Conservation (phyloP, 2,797 vertebrate genomes). For the Lepidocolaptes lacrymiger region DNA sequence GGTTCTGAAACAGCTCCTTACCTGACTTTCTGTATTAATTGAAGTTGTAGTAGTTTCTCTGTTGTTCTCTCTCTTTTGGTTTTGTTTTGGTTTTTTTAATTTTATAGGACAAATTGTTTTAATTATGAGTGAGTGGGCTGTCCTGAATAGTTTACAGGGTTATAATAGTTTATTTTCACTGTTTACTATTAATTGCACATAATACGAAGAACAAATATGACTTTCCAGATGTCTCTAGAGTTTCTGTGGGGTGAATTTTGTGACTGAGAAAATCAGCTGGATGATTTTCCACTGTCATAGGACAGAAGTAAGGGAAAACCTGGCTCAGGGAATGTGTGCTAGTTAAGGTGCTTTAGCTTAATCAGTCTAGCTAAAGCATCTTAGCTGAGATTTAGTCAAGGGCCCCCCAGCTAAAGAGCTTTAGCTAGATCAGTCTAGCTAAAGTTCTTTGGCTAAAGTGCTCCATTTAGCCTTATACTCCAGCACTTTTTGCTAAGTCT, state of each 20-base stretch:
- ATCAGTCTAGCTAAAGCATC: conserved; percentile 27
- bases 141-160: background rate
- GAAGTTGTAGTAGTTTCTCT: background rate
- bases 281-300: background rate
- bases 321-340: background rate
- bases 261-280: background rate
- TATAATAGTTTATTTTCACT: background rate
- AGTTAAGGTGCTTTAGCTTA: conserved; percentile 54
- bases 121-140: background rate
- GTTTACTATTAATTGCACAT: background rate
- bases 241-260: background rate
- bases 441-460: conserved; percentile 25
- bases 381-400: conserved; percentile 54
- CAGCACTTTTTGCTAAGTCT: background rate
- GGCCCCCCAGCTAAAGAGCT: conserved; percentile 32
- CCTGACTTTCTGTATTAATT: background rate
- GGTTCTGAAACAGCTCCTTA: background rate
- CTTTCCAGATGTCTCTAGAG: background rate
- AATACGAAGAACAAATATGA: background rate
- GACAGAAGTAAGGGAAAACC: background rate
- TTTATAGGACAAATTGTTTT: background rate
- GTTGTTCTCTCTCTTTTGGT: background rate
- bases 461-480: background rate
- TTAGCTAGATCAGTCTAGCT: conserved; percentile 34
- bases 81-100: background rate